Percentiles rank a stretch among this genome's conserved stretches.
phyloP scores from a whole-genome alignment of 2,888 invertebrate species.

The Brachypalpus laphriformis region DNA sequence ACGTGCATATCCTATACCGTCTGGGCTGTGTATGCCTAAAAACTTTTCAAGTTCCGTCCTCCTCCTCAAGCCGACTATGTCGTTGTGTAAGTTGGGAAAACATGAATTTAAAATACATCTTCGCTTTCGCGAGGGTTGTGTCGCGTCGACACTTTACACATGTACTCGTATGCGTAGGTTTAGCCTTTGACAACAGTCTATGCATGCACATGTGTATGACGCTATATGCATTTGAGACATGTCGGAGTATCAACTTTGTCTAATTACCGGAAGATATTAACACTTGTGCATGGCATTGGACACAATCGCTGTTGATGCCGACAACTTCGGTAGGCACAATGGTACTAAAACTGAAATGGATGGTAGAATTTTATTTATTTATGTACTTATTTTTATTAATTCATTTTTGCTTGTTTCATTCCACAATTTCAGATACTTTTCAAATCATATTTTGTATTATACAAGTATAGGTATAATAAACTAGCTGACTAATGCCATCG shows the following conservation, averaged over 20 bases:
- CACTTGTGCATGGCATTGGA: slow-evolving; percentile 76
- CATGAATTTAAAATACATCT: neutral
- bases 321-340: too few relatives aligned
- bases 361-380: too few relatives aligned
- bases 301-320: neutral
- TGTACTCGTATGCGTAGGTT: neutral
- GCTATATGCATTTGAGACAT: slow-evolving; percentile 62
- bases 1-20: neutral
- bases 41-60: slow-evolving; percentile 23
- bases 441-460: too few relatives aligned
- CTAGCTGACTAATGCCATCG: too few relatives aligned
- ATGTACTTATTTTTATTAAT: too few relatives aligned
- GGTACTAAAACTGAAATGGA: too few relatives aligned
- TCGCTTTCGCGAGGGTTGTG: neutral
- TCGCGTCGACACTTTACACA: neutral
- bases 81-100: neutral
- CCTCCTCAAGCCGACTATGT: neutral
- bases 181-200: neutral
- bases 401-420: too few relatives aligned
- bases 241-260: slow-evolving; percentile 77
- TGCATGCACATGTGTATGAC: neutral
- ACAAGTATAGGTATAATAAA: too few relatives aligned
- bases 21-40: neutral
- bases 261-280: slow-evolving; percentile 80
- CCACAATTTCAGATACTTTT: too few relatives aligned